Evolutionary conservation across 2,797 vertebrate genomes (phyloP), one percentile per base, ranked within the genome.

Genomic region (Coregonus suidteri): DNA sequence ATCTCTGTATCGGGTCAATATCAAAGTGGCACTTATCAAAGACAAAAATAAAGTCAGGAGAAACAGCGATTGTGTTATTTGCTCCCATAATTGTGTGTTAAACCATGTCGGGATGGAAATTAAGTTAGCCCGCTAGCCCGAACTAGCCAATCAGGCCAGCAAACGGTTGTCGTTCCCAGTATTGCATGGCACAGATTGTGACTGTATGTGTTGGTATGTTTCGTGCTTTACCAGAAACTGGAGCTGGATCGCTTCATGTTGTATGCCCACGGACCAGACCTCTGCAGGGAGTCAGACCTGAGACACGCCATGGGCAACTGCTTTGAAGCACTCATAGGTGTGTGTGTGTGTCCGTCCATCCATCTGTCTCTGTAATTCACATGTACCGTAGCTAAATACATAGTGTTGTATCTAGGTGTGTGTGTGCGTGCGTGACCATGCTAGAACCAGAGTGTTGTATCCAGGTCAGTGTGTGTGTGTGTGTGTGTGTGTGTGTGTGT

Each of bases 221-320:
- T 80, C 79, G 76, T 59, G 82, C 47, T 90, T 87, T 86, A 16
- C 25, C 91, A 99, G 98, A 99, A 99, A 82, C 92, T 99, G 94
- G 97, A 99, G 87, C 88, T 99, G 77, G 98, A 99, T 86, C 96
- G 97, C 64, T 99, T 98, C 88, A 99, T 99, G 98, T 95, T 99
- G 52, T 99, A 99, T 73, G 98, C 98, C 83, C 98, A 99, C 4
- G 98, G 98, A 15, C 98, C 98, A 0, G 98, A 99, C 88, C 95
- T 99, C 86, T 99, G 98, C 88, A 94, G 98, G 82, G 98, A 99
- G 87, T 99, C 98, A 0, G 98, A 99, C 90, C 95, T 99, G 85
- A 95, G 98, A 16, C 98, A 99, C 80, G 98, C 98, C 74, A 99
- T 99, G 98, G 97, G 98, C 87, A 99, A 99, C 93, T 99, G 98